phyloP scores from a whole-genome alignment of 1,140 invertebrate species.

The Trypoxylus dichotomus region DNA sequence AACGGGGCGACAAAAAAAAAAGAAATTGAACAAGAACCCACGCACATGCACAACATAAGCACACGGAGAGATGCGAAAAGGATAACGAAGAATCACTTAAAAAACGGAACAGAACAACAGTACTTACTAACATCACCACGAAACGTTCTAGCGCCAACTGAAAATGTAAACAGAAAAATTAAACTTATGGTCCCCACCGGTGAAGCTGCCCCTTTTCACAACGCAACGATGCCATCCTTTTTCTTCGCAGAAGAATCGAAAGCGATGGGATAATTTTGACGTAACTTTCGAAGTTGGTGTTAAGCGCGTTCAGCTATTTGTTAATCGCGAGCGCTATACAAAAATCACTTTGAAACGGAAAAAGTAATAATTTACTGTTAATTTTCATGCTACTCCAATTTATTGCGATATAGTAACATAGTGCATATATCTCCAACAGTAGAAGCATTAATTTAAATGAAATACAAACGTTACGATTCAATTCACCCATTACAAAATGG shows the following conservation, averaged over 20 bases:
- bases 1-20: too few relatives aligned
- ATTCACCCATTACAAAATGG: too few relatives aligned
- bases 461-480: too few relatives aligned
- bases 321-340: too few relatives aligned
- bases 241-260: neutral
- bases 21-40: neutral
- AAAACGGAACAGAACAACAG: neutral
- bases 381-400: too few relatives aligned
- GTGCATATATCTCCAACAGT: too few relatives aligned
- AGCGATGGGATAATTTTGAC: neutral
- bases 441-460: too few relatives aligned
- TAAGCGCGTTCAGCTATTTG: neutral
- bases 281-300: neutral
- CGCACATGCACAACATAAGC: neutral
- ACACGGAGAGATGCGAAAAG: too few relatives aligned
- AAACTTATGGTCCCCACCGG: conserved; percentile 23
- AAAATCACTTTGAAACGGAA: too few relatives aligned
- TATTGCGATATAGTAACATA: too few relatives aligned
- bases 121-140: neutral
- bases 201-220: neutral
- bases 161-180: conserved; percentile 41
- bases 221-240: neutral
- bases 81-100: neutral
- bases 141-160: conserved; percentile 23
- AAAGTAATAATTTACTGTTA: too few relatives aligned